Evolutionary conservation across 2,113 vertebrate genomes (phyloP).

Genomic region (human (Homo sapiens)): DNA sequence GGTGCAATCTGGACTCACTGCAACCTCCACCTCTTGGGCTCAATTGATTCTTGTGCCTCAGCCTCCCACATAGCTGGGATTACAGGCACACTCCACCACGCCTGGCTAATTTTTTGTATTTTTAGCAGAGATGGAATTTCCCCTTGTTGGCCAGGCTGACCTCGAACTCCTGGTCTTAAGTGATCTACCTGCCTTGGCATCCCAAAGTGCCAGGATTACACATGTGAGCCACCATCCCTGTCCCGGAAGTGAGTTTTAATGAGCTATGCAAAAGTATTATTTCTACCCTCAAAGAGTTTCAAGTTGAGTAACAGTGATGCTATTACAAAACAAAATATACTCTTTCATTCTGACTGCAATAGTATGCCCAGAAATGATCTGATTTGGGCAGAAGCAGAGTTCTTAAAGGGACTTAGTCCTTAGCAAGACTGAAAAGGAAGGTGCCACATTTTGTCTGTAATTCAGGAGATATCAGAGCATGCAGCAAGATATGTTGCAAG

Average conservation of each 20-base stretch:
- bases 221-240: no score
- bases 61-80: no score
- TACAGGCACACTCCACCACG: accelerated
- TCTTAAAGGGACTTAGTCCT: neutral
- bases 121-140: no score
- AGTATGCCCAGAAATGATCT: neutral
- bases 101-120: no score
- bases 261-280: neutral
- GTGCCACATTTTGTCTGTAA: neutral
- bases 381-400: neutral
- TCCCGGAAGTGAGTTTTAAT: neutral
- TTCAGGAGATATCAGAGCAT: neutral
- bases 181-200: no score
- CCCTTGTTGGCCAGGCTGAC: no score
- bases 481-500: neutral
- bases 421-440: neutral
- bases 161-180: no score
- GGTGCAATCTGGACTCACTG: no score
- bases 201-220: no score
- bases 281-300: neutral
- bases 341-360: neutral
- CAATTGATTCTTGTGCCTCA: no score
- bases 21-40: no score
- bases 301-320: neutral
- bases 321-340: neutral